Base-by-base conservation (phyloP, 2,113 vertebrate genomes). In the Hippocampus mohnikei region DNA sequence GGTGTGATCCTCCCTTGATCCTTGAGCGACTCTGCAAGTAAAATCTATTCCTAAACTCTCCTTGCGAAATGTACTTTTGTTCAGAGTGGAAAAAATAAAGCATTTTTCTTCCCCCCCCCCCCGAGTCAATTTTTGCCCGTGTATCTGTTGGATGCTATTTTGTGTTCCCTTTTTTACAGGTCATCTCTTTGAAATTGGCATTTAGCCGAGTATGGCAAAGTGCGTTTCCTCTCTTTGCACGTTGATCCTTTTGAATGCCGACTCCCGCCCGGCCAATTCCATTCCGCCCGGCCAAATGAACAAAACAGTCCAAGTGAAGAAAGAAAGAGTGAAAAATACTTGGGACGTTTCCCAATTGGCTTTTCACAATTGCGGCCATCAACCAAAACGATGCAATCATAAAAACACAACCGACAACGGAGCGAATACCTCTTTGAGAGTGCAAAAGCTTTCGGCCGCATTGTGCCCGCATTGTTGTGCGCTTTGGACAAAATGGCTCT, bases 381-480 rank as follows among this genome's bases (percentile, higher is more conserved):
- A 76, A n/a, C 44, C 67, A 65, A 56, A 60, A 70, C 52, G 56
- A 67, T 15, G 1, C 70, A 78, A 73, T 78, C 76, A 73, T 40
- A 65, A 27, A 76, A 46, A 78, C 69, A 78, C 67, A n/a, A 52
- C 29, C 27, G 46, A 53, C 52, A 53, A 10, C 52, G 11, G 63
- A 20, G 50, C 53, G 50, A 48, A 48, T 62, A 44, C 23, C 27
- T 53, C 40, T 70, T 52, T 71, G 42, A 25, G 3, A 63, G 58
- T 50, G 41, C 41, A 52, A 27, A 41, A 40, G 60, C 44, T 70
- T 67, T 72, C 58, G 66, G 7, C 2, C 33, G 5, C 11, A 12
- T 60, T 60, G 37, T 25, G 33, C 15, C 59, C 59, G 20, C 33
- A 37, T 37, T n/a, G 15, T 55, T 55, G 21, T 23, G 11, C n/a